These are phyloP conservation scores for Myrmecophaga tridactyla DNA, from an alignment of 2,113 vertebrate genomes.

Conservation along the genomic window DNA sequence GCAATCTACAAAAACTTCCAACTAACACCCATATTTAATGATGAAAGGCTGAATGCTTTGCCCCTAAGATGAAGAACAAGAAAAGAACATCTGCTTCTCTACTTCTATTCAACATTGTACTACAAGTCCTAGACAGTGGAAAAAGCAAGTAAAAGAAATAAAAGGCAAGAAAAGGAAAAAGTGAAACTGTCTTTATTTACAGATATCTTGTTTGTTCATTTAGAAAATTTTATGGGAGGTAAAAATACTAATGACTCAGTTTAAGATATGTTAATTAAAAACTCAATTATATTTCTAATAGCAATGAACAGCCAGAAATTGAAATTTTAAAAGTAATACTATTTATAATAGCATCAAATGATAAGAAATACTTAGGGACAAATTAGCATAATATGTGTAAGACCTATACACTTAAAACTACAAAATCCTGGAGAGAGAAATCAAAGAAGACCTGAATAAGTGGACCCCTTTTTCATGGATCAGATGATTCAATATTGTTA, in stretches of 20 bases:
- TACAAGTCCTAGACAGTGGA: neutral
- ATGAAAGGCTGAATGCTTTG: neutral
- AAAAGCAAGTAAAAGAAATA: neutral
- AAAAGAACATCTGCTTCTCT: neutral
- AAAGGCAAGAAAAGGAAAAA: neutral
- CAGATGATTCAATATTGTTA: neutral
- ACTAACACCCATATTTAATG: neutral
- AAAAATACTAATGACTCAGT: neutral
- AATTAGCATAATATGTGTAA: neutral
- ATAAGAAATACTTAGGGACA: neutral
- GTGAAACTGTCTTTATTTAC: neutral
- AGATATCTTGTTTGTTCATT: neutral
- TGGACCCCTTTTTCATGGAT: neutral
- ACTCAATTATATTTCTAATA: neutral
- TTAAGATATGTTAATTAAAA: neutral
- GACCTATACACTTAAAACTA: too few relatives aligned
- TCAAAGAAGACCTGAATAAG: neutral
- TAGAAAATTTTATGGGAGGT: neutral
- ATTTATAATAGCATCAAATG: neutral
- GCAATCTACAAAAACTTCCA: neutral
- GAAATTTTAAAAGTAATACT: neutral
- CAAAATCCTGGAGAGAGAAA: too few relatives aligned
- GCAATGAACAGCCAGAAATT: neutral
- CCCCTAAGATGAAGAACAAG: too few relatives aligned
- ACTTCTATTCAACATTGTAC: neutral